These are phyloP conservation scores for Parascotia fuliginaria DNA, from an alignment of 2,888 invertebrate species.

Conservation along the genomic window DNA sequence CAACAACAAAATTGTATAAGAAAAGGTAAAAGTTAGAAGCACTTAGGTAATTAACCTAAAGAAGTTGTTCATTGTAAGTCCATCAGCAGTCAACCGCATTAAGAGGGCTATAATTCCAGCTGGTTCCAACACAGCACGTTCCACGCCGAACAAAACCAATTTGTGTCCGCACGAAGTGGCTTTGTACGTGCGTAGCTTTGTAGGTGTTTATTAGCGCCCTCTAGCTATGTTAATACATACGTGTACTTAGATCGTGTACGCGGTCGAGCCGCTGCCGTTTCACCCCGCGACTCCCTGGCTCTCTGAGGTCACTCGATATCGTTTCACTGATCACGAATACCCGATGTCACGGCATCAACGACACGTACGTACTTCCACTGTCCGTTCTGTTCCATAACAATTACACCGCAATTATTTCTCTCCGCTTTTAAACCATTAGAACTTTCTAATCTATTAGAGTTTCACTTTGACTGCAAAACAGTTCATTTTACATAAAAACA, in stretches of 20 bases:
- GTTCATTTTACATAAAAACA: constrained; percentile 35
- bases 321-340: constrained; percentile 69
- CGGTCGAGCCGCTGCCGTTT: constrained; percentile 30
- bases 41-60: constrained; percentile 66
- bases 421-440: constrained; percentile 23
- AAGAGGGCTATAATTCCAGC: constrained; percentile 61
- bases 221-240: constrained; percentile 62
- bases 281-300: constrained; percentile 64
- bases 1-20: constrained; percentile 53
- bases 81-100: constrained; percentile 67
- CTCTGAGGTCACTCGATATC: constrained; percentile 71
- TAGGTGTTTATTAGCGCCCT: constrained; percentile 80
- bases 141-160: constrained; percentile 81
- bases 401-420: constrained; percentile 62
- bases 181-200: constrained; percentile 78
- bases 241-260: constrained; percentile 41
- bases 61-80: constrained; percentile 63
- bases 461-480: constrained; percentile 37
- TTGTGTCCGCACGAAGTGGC: constrained; percentile 80
- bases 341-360: constrained; percentile 42
- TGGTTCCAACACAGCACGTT: constrained; percentile 70
- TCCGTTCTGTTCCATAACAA: constrained; percentile 45
- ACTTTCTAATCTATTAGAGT: constrained; percentile 33
- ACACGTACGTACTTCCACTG: constrained; percentile 61
- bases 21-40: constrained; percentile 65